Evolutionary conservation across 1,140 invertebrate species (phyloP), one percentile per base, ranked within the genome.

Genomic region (Camponotus pennsylvanicus): DNA sequence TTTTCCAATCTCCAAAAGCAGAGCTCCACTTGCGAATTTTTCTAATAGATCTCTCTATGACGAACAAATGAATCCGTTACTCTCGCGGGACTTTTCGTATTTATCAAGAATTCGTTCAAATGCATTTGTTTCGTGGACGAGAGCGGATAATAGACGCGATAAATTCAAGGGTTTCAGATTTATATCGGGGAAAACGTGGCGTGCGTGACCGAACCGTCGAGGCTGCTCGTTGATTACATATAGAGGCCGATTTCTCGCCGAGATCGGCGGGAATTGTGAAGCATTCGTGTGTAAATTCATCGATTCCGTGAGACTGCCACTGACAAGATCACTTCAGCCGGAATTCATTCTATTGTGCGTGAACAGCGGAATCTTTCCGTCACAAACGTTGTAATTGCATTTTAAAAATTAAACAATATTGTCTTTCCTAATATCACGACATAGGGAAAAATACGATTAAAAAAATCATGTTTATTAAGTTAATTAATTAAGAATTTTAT

Each of bases 281-380:
- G 71, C 73, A 34, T 13, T 85, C 59, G 45, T 34, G 45, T 61
- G n/a, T 75, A 63, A 73, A 61, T 63, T 4, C n/a, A 63, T 83
- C 69, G 40, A 63, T 83, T 80, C 78, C 15, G 37, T 18, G 64
- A 57, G 13, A 13, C 18, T 70, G 78, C 21, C 21, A 11, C 55
- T 63, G 79, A 63, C 71, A 63, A 69, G n/a, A 61, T 37, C 32
- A 75, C 32, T 49, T 49, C 69, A 83, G 55, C 40, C 57, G 27
- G 34, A 61, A 83, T 63, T 61, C 15, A 63, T 83, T 83, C n/a
- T 32, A 63, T 75, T 83, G 69, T 83, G 21, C 15, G 64, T 32
- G 59, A 73, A 61, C 27, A 13, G 40, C 13, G 7, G n/a, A 71
- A 71, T 45, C 9, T 8, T 27, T 15, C 13, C 13, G 18, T 64